Conservation (phyloP, 2,113 vertebrate species). For the Microcebus lehilahytsara region DNA sequence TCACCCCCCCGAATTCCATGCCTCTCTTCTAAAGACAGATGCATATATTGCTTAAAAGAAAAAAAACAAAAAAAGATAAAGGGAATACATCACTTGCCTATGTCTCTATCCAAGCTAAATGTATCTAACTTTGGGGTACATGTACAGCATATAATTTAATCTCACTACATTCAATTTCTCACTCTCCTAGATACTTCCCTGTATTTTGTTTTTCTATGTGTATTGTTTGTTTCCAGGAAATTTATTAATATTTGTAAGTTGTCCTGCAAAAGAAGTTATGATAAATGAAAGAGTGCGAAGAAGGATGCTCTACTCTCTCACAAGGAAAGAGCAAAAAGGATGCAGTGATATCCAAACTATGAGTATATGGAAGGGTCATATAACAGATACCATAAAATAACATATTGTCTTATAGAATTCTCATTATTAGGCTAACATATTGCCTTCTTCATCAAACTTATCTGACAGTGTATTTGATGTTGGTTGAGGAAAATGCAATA, state of each 20-base stretch:
- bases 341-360: not conserved
- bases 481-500: not conserved
- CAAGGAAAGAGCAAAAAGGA: not conserved
- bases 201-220: not conserved
- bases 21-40: not conserved
- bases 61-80: not conserved
- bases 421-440: not conserved
- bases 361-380: too few relatives aligned
- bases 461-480: not conserved
- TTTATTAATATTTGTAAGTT: not conserved
- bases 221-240: not conserved
- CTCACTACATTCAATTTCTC: not conserved
- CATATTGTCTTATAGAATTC: not conserved
- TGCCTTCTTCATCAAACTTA: not conserved
- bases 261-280: not conserved
- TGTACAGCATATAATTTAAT: not conserved
- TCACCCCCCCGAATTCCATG: accelerated
- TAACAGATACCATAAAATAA: not conserved
- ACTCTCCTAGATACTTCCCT: not conserved
- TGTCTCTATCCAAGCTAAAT: not conserved
- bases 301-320: not conserved
- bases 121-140: not conserved
- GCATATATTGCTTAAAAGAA: not conserved
- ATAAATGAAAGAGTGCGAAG: not conserved
- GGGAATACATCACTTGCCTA: not conserved